Conservation (phyloP, 2,113 vertebrate genomes). For the Anhinga rufa region DNA sequence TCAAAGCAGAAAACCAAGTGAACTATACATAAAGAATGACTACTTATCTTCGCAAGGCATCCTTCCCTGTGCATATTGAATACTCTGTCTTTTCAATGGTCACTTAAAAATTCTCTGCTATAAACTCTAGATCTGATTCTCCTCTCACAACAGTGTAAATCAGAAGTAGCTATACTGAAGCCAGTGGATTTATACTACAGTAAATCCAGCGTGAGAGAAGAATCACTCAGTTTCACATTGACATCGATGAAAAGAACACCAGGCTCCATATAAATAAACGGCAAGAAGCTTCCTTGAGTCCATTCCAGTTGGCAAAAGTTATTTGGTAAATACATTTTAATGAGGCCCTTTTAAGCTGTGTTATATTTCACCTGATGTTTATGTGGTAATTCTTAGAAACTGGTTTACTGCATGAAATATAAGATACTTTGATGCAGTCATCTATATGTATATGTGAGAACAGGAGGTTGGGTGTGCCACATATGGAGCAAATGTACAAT, state of each 20-base stretch:
- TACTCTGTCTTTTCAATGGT: background rate
- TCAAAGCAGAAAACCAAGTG: background rate
- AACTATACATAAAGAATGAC: background rate
- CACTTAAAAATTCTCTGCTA: background rate
- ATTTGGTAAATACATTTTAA: conserved; percentile 23
- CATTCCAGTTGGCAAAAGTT: background rate
- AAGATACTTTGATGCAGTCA: background rate
- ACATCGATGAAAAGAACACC: background rate
- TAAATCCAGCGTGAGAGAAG: background rate
- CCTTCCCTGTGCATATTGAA: background rate
- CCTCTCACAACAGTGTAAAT: background rate
- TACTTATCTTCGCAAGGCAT: background rate
- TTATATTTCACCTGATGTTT: conserved; percentile 18
- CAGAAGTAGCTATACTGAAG: background rate
- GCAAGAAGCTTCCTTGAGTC: background rate
- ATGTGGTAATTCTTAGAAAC: background rate
- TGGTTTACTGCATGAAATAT: background rate
- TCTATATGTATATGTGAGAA: background rate
- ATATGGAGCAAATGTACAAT: background rate
- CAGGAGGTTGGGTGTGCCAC: background rate
- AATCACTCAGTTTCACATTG: background rate
- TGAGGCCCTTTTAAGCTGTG: background rate
- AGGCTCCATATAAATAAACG: background rate
- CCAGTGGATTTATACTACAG: background rate
- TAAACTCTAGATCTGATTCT: background rate